phyloP scores from a whole-genome alignment of 2,888 invertebrate species.

The Ferrisia virgata region DNA sequence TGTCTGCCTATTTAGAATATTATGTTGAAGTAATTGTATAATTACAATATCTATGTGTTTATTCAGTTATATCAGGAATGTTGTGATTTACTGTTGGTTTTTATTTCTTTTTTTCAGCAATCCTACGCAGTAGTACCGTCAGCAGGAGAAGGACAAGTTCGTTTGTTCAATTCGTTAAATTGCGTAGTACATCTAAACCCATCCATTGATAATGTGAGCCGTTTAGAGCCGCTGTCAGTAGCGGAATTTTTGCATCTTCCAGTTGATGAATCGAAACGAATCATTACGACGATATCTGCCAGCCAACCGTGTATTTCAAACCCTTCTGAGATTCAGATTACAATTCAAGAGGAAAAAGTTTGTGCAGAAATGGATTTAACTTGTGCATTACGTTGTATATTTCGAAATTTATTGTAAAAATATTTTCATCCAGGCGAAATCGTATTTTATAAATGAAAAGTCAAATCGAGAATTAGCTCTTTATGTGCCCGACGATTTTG shows the following conservation, averaged over 20 bases:
- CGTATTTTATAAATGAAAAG: conserved; percentile 42
- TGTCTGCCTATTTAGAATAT: conserved; percentile 67
- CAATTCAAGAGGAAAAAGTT: background rate
- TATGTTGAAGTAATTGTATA: conserved; percentile 53
- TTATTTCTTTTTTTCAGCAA: conserved; percentile 48
- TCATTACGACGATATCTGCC: background rate
- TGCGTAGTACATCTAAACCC: conserved; percentile 46
- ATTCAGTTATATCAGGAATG: background rate
- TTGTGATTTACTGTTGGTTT: background rate
- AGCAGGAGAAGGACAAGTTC: conserved; percentile 50
- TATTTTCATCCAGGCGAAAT: conserved; percentile 31
- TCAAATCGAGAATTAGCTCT: conserved; percentile 9
- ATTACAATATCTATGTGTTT: background rate
- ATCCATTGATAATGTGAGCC: background rate
- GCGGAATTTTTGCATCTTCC: conserved; percentile 22
- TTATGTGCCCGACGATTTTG: background rate
- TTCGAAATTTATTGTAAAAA: background rate
- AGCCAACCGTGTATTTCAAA: conserved; percentile 17
- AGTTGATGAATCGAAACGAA: background rate
- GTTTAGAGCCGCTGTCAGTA: conserved; percentile 27
- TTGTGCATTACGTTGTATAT: background rate
- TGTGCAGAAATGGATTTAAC: background rate
- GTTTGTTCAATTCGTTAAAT: conserved; percentile 50
- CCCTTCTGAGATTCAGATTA: conserved; percentile 24
- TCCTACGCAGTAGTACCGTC: conserved; percentile 50